Evolutionary conservation across 2,113 vertebrate species (phyloP).

Genomic region (Pitta sordida): DNA sequence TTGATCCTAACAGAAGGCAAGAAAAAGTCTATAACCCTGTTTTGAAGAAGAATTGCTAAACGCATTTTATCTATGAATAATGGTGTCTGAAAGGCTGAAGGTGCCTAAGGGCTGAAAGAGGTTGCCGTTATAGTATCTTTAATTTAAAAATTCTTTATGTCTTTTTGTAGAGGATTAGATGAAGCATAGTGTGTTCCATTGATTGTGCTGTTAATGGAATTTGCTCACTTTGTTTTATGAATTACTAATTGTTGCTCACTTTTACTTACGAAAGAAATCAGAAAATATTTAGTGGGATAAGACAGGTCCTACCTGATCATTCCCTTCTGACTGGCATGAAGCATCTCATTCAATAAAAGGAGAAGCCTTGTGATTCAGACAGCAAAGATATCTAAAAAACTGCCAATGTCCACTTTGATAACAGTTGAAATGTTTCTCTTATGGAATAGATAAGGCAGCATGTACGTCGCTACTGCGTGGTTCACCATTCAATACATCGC

Average conservation of each 20-base stretch:
- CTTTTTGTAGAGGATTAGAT: neutral
- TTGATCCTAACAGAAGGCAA: neutral
- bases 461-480: no score
- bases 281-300: neutral
- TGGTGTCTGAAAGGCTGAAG: neutral
- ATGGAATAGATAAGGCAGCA: neutral
- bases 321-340: neutral
- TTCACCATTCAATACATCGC: no score
- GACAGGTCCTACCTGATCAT: neutral
- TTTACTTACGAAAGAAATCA: neutral
- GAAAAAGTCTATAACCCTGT: neutral
- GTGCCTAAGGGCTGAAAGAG: neutral
- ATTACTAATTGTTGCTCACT: neutral
- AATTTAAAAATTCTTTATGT: neutral
- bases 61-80: neutral
- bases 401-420: neutral
- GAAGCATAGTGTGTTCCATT: neutral
- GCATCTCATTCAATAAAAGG: neutral
- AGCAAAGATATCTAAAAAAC: neutral
- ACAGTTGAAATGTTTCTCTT: neutral
- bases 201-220: neutral
- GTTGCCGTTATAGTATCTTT: neutral
- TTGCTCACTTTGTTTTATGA: neutral
- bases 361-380: neutral
- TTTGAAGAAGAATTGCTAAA: neutral